These are phyloP conservation scores for Anarhynchus alexandrinus DNA, from an alignment of 2,113 vertebrate species.

Conservation along the genomic window DNA sequence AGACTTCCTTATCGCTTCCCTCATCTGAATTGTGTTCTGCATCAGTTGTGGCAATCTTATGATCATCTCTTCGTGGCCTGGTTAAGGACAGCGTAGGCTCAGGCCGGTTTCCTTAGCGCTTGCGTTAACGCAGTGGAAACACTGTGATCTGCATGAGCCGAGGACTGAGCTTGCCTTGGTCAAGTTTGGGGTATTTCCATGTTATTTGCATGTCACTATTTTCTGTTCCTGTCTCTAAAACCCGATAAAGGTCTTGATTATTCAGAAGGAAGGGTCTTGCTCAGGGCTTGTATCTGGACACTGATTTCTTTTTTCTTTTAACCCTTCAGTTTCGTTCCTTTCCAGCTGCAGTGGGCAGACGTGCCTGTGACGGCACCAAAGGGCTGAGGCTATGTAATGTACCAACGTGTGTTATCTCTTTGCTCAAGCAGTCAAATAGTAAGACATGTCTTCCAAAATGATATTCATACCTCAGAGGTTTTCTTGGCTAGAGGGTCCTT, in stretches of 20 bases:
- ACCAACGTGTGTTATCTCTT: background rate
- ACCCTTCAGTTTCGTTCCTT: background rate
- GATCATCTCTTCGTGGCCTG: fast-evolving
- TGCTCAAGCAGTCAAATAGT: background rate
- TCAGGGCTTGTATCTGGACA: background rate
- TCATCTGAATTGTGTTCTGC: background rate
- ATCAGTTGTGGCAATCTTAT: background rate
- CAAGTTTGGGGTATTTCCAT: background rate
- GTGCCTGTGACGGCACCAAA: background rate
- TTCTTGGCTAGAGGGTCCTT: background rate
- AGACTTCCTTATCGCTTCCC: background rate
- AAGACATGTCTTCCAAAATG: background rate
- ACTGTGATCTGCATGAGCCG: fast-evolving
- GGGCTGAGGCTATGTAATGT: background rate
- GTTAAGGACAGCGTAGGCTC: background rate
- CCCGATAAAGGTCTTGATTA: background rate
- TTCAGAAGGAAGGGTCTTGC: background rate
- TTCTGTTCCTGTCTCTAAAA: background rate
- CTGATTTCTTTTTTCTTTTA: background rate
- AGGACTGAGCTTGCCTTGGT: background rate
- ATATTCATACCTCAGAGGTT: background rate
- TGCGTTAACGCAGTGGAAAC: background rate
- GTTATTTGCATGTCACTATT: background rate
- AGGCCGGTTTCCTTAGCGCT: background rate
- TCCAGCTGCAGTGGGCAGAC: background rate